A percentile compares a stretch with the other conserved stretches of the same genome.
Conservation (phyloP, 1,140 invertebrate species). For the Drosophila tristis region DNA sequence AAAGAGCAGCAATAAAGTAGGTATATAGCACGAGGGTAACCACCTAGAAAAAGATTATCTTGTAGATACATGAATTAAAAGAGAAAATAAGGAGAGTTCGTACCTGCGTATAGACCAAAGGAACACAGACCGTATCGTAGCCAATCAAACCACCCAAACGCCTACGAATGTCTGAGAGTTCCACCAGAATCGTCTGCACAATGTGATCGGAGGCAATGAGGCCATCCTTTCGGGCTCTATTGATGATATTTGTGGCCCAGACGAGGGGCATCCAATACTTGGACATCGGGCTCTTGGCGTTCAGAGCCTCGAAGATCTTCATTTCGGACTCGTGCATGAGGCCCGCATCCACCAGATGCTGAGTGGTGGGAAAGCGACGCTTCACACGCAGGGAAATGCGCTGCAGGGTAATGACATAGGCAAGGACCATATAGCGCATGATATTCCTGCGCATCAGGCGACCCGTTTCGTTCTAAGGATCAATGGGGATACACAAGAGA, state of each 20-base stretch:
- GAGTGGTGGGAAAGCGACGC: constrained; percentile 94
- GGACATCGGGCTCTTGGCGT: constrained; percentile 93
- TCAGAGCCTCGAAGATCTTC: constrained; percentile 95
- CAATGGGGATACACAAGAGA: neutral
- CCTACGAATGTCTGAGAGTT: constrained; percentile 92
- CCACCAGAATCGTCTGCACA: constrained; percentile 92
- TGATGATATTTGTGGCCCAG: constrained; percentile 96
- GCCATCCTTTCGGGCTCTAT: constrained; percentile 91
- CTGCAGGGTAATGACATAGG: constrained; percentile 94
- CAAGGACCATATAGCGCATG: constrained; percentile 94
- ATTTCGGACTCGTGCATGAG: constrained; percentile 95
- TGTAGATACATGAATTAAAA: neutral
- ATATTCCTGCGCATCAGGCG: constrained; percentile 95
- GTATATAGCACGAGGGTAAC: constrained; percentile 96
- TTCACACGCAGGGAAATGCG: constrained; percentile 95
- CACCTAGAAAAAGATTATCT: constrained; percentile 86
- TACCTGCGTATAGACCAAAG: constrained; percentile 98
- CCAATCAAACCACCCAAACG: constrained; percentile 92
- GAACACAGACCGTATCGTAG: constrained; percentile 98
- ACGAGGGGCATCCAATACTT: constrained; percentile 97
- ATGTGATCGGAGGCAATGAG: constrained; percentile 93
- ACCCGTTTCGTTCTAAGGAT: constrained; percentile 91
- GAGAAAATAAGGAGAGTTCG: constrained; percentile 40
- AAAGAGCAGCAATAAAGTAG: constrained; percentile 94
- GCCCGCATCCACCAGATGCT: constrained; percentile 95